These are phyloP conservation scores for Tringa solitaria DNA, from an alignment of 2,113 vertebrate species.

Conservation along the genomic window DNA sequence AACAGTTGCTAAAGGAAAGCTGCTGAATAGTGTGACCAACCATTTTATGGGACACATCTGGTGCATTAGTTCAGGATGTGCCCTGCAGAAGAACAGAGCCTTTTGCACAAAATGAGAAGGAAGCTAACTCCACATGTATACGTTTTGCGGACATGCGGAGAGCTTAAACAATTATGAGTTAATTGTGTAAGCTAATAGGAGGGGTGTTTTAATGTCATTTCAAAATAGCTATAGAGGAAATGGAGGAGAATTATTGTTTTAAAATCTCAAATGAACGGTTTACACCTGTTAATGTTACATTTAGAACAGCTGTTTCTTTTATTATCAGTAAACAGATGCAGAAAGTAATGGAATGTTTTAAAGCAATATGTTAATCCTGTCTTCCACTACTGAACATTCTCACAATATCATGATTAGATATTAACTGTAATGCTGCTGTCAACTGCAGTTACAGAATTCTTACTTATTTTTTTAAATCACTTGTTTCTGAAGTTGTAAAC, in stretches of 20 bases:
- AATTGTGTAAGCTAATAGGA: conserved; percentile 69
- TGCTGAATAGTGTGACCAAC: conserved; percentile 76
- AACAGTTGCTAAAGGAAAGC: conserved; percentile 78
- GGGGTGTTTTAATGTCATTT: conserved; percentile 67
- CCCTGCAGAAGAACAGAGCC: conserved; percentile 70
- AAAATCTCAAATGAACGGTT: conserved; percentile 73
- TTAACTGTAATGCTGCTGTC: conserved; percentile 73
- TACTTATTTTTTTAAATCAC: conserved; percentile 25
- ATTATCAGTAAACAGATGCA: conserved; percentile 86
- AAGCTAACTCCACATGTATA: conserved; percentile 70
- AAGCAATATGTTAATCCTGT: conserved; percentile 81
- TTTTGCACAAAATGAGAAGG: conserved; percentile 64
- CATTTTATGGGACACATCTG: conserved; percentile 81
- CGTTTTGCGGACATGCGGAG: conserved; percentile 40
- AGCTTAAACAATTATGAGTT: conserved; percentile 65
- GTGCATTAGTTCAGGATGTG: conserved; percentile 79
- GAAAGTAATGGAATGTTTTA: conserved; percentile 83
- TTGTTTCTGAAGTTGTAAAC: neutral
- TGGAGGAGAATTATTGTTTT: conserved; percentile 70
- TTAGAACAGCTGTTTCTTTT: conserved; percentile 83
- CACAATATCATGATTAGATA: conserved; percentile 74
- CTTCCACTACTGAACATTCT: conserved; percentile 77
- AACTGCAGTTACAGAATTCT: conserved; percentile 59
- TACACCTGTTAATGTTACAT: conserved; percentile 81
- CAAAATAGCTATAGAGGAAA: conserved; percentile 69